Percentiles rank a stretch among this genome's conserved stretches.
Evolutionary conservation across 2,113 vertebrate species (phyloP).

Genomic region (Tor tambroides): DNA sequence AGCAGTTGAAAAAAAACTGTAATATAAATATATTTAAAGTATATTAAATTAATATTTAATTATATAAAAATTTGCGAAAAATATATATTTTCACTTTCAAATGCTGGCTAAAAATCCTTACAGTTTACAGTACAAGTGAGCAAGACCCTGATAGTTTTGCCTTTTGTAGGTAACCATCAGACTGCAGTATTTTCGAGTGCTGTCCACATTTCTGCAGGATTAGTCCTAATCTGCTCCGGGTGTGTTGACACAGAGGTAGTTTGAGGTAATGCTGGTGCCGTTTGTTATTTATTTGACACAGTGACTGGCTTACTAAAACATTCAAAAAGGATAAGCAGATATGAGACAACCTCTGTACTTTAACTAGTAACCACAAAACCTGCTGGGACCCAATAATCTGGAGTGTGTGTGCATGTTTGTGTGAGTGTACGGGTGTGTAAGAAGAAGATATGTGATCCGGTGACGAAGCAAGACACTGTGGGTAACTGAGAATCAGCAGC

Average conservation of each 20-base stretch:
- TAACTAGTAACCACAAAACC: neutral
- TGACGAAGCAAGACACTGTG: conserved; percentile 57
- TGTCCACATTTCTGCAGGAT: neutral
- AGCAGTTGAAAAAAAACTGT: too few relatives aligned
- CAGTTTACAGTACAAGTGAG: neutral
- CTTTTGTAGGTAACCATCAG: too few relatives aligned
- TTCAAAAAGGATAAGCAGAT: neutral
- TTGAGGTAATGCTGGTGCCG: neutral
- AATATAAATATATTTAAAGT: too few relatives aligned
- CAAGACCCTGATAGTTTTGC: neutral
- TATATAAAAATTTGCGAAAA: too few relatives aligned
- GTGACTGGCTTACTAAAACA: conserved; percentile 20
- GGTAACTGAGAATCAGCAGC: conserved; percentile 69
- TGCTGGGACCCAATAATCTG: neutral
- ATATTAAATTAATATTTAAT: too few relatives aligned
- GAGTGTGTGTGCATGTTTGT: neutral
- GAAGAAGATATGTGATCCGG: conserved; percentile 55
- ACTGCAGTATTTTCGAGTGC: neutral
- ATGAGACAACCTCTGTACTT: neutral
- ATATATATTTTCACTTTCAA: too few relatives aligned
- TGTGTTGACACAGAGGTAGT: neutral
- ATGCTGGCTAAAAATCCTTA: neutral
- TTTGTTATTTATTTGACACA: neutral
- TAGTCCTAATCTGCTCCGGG: neutral
- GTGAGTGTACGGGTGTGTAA: neutral